These are phyloP conservation scores for Gymnocypris eckloni DNA, from an alignment of 2,797 vertebrate species.

Conservation along the genomic window DNA sequence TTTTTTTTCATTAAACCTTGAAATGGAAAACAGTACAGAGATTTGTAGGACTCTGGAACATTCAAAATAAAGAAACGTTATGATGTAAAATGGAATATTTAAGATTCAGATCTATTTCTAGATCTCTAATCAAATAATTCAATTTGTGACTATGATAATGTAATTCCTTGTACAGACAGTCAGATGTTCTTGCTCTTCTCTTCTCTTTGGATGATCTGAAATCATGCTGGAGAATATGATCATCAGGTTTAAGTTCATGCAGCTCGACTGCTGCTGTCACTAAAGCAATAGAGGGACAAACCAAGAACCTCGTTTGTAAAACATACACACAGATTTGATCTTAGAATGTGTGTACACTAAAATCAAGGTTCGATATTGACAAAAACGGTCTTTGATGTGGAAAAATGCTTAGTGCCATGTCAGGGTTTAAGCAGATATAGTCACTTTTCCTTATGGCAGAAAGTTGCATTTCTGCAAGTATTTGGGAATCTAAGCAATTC, in stretches of 20 bases:
- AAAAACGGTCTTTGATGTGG: not conserved
- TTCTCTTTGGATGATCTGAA: constrained; percentile 3
- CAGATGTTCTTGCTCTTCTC: not conserved
- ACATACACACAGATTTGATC: not conserved
- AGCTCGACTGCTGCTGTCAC: not conserved
- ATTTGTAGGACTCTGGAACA: not conserved
- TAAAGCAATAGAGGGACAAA: not conserved
- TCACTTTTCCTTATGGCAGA: not conserved
- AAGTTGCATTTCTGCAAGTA: not conserved
- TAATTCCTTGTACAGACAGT: constrained; percentile 10
- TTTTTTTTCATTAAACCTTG: not conserved
- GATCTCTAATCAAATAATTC: constrained; percentile 1
- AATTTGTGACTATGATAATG: constrained; percentile 4
- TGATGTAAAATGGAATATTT: not conserved
- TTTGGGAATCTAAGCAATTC: not conserved
- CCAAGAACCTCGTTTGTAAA: not conserved
- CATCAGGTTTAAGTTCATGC: constrained; percentile 2
- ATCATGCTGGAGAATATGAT: constrained; percentile 18
- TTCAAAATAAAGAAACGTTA: not conserved
- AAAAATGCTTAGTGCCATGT: not conserved
- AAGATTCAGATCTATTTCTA: not conserved
- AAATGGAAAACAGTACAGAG: not conserved
- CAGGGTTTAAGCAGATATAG: not conserved
- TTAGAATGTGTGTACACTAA: not conserved
- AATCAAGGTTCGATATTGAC: not conserved